Conservation (phyloP, 2,797 vertebrate species). For the Onychomys leucogaster region DNA sequence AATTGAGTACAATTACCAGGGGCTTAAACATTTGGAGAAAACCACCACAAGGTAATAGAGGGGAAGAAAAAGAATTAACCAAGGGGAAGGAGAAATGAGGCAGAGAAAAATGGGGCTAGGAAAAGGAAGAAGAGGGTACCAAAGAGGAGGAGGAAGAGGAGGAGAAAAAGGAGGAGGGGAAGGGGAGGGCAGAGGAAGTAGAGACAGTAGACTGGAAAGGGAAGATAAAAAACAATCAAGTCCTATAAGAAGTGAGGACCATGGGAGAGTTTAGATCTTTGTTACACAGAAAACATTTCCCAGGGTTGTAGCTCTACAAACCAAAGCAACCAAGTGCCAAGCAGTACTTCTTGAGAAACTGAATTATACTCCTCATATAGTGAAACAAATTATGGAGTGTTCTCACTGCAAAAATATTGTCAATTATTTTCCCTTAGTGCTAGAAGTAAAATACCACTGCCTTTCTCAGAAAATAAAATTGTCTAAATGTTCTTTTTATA, state of each 20-base stretch:
- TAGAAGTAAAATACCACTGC: constrained; percentile 11
- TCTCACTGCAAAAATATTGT: constrained; percentile 13
- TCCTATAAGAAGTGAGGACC: not conserved
- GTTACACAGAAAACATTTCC: not conserved
- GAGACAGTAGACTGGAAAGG: not conserved
- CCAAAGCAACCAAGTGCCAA: not conserved
- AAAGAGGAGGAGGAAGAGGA: not conserved
- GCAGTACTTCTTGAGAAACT: not conserved
- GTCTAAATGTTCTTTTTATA: constrained; percentile 14
- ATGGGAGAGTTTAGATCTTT: not conserved
- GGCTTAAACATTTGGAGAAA: not conserved
- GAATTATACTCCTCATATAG: constrained; percentile 47
- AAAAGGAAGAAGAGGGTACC: not conserved
- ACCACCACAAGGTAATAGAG: not conserved
- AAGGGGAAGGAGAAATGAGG: not conserved
- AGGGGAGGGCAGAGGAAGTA: not conserved
- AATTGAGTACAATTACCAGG: not conserved
- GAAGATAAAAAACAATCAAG: not conserved
- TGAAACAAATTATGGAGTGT: constrained; percentile 37
- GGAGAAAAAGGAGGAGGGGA: not conserved
- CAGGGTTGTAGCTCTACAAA: not conserved
- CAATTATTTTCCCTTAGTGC: constrained; percentile 32
- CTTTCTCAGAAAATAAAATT: constrained; percentile 45
- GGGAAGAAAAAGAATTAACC: not conserved
- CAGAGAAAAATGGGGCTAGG: not conserved